These are phyloP conservation scores for Sympetrum striolatum DNA, from an alignment of 2,888 invertebrate genomes.

Conservation along the genomic window DNA sequence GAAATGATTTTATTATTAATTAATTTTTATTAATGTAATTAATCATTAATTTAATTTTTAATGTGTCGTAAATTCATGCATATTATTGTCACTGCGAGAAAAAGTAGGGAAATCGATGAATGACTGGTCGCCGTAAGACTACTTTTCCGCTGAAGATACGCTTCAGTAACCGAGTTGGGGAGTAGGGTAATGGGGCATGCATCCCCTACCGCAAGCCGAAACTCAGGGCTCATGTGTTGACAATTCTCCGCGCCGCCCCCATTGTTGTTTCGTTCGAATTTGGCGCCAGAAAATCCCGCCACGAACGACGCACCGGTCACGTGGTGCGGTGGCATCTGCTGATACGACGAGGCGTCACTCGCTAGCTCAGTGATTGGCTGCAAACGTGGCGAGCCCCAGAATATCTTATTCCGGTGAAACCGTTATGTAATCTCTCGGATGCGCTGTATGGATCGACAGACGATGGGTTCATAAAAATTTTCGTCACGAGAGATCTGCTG, in stretches of 20 bases:
- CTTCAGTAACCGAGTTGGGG: too few species aligned
- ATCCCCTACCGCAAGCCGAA: too few species aligned
- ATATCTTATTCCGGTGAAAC: constrained; percentile 9
- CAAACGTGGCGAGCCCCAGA: background rate
- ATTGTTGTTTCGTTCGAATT: background rate
- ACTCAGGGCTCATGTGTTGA: background rate
- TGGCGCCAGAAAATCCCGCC: background rate
- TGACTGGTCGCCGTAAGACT: too few species aligned
- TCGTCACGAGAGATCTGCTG: background rate
- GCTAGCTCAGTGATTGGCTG: background rate
- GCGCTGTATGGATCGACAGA: background rate
- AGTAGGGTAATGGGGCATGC: too few species aligned
- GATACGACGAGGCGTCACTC: background rate
- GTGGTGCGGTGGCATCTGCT: background rate
- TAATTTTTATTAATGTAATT: too few species aligned
- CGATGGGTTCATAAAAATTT: background rate
- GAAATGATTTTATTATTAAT: too few species aligned
- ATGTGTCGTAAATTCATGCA: too few species aligned
- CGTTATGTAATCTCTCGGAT: background rate
- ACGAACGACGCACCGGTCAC: background rate
- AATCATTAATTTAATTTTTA: too few species aligned
- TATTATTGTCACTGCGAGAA: too few species aligned
- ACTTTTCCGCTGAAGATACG: too few species aligned
- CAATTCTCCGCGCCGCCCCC: background rate
- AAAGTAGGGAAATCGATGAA: too few species aligned